phyloP scores from a whole-genome alignment of 2,113 vertebrate genomes.

The Cyprinodon variegatus region DNA sequence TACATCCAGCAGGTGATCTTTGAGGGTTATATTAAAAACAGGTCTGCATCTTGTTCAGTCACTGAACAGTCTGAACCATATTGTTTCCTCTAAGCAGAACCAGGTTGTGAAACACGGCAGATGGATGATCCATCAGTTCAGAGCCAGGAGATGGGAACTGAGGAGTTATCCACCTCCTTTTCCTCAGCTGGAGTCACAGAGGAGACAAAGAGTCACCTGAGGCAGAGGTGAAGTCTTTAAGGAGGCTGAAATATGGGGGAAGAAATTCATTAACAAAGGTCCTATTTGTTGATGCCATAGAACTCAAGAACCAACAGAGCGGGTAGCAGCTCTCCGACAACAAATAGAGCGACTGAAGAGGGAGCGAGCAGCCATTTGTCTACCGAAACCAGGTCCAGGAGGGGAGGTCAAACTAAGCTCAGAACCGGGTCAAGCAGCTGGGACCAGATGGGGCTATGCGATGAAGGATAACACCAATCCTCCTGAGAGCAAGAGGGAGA shows the following conservation, averaged over 20 bases:
- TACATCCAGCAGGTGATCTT: constrained; percentile 61
- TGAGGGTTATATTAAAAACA: constrained; percentile 14
- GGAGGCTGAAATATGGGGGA: not conserved
- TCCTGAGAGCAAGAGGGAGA: constrained; percentile 75
- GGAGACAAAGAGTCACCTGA: constrained; percentile 40
- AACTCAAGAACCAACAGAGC: constrained; percentile 46
- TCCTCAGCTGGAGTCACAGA: constrained; percentile 64
- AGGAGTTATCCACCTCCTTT: constrained; percentile 72
- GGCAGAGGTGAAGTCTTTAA: constrained; percentile 55
- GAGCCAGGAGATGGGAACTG: constrained; percentile 44
- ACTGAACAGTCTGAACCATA: constrained; percentile 14
- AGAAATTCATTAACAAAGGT: not conserved
- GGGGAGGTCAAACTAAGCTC: constrained; percentile 54
- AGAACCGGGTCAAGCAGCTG: constrained; percentile 61
- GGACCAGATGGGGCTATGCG: constrained; percentile 47
- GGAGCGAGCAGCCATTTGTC: constrained; percentile 78
- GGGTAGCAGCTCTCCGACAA: constrained; percentile 75
- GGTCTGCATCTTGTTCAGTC: constrained; percentile 4
- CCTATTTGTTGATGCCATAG: constrained; percentile 34
- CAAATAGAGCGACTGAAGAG: constrained; percentile 77
- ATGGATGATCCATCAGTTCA: constrained; percentile 30
- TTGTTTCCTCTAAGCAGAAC: constrained; percentile 33
- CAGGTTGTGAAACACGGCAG: constrained; percentile 18
- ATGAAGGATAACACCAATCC: constrained; percentile 40
- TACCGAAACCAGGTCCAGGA: constrained; percentile 61